phyloP scores from a whole-genome alignment of 1,140 invertebrate species.

The Chironomus tepperi region DNA sequence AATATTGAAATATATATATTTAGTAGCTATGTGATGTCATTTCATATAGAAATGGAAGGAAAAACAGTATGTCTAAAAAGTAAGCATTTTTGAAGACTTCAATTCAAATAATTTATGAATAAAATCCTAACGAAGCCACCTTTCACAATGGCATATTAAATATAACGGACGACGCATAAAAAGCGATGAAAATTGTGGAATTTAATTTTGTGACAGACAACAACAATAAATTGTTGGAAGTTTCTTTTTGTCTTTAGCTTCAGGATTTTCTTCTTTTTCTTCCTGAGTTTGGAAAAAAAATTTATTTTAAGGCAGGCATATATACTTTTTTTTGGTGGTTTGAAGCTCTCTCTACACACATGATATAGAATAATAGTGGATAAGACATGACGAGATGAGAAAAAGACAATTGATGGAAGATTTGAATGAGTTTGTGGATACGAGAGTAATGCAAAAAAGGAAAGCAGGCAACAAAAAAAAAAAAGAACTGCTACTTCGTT shows the following conservation, averaged over 20 bases:
- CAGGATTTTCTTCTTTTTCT: neutral
- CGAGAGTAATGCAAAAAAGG: neutral
- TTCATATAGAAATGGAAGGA: too few species aligned
- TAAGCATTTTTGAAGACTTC: too few species aligned
- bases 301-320: too few species aligned
- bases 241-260: slow-evolving; percentile 5
- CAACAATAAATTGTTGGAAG: slow-evolving; percentile 5
- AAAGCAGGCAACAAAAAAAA: neutral
- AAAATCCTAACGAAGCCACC: slow-evolving; percentile 12
- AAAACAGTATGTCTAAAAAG: too few species aligned
- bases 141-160: slow-evolving; percentile 14
- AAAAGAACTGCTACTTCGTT: neutral
- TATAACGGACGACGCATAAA: slow-evolving; percentile 12
- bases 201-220: slow-evolving; percentile 20
- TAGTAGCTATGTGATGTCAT: too few species aligned
- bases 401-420: slow-evolving; percentile 1
- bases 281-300: too few species aligned
- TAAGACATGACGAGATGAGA: neutral
- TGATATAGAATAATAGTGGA: too few species aligned
- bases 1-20: too few species aligned
- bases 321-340: too few species aligned
- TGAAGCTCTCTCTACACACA: too few species aligned
- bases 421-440: neutral
- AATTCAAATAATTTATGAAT: too few species aligned
- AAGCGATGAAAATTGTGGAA: neutral